A percentile compares a stretch with the other conserved stretches of the same genome.
These are phyloP conservation scores for Candidula unifasciata DNA, from an alignment of 2,888 invertebrate genomes.

Conservation along the genomic window DNA sequence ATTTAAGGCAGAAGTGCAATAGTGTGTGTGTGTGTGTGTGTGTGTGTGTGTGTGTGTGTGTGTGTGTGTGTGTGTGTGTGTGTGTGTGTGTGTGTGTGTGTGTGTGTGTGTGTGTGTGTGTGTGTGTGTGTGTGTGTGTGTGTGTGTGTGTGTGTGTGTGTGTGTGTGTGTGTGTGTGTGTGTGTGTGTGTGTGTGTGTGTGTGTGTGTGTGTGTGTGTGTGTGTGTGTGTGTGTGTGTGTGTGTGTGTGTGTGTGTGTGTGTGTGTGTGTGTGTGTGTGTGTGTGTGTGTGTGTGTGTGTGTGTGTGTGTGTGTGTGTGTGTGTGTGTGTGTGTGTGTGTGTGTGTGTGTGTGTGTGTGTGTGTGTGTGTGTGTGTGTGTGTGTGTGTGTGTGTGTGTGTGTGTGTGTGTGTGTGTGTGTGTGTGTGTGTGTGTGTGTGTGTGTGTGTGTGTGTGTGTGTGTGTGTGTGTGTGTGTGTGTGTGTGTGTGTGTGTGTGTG, in stretches of 20 bases:
- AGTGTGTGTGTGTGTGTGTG: not conserved
- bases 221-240: conserved; percentile 5
- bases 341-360: conserved; percentile 3
- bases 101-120: not conserved
- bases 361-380: not conserved
- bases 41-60: not conserved
- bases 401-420: not conserved
- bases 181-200: not conserved
- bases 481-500: not conserved
- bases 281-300: too few relatives aligned
- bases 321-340: not conserved
- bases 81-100: not conserved
- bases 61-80: not conserved
- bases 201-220: not conserved
- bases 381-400: not conserved
- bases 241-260: not conserved
- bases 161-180: not conserved
- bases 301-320: not conserved
- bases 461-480: not conserved
- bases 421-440: not conserved
- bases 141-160: not conserved
- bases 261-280: not conserved
- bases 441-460: not conserved
- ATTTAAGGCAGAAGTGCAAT: too few relatives aligned
- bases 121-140: not conserved